These are phyloP conservation scores for Bibio marci DNA, from an alignment of 2,888 invertebrate species.

Conservation along the genomic window DNA sequence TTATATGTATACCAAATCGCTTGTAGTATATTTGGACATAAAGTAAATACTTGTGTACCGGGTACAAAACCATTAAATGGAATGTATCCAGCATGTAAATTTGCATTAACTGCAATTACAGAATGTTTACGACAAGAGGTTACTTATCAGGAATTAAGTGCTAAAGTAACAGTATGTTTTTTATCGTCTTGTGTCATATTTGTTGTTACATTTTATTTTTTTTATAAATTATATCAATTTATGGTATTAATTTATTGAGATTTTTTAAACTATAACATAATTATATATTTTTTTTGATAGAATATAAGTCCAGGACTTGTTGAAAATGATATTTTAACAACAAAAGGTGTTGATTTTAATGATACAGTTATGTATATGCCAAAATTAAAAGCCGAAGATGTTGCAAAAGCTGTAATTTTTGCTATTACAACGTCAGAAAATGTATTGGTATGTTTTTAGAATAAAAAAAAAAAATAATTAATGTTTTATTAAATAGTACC, in stretches of 20 bases:
- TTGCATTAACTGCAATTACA: constrained; percentile 22
- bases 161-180: constrained; percentile 20
- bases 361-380: constrained; percentile 16
- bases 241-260: background rate
- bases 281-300: constrained; percentile 8
- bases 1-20: too few relatives aligned
- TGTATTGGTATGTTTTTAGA: constrained; percentile 17
- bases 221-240: background rate
- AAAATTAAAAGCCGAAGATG: constrained; percentile 14
- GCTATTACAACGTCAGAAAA: constrained; percentile 16
- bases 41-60: constrained; percentile 16
- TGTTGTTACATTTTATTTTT: background rate
- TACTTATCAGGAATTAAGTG: constrained; percentile 16
- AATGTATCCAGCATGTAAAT: constrained; percentile 18
- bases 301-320: constrained; percentile 16
- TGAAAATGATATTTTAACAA: constrained; percentile 15
- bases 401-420: constrained; percentile 16
- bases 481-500: too few relatives aligned
- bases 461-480: too few relatives aligned
- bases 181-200: background rate
- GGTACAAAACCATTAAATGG: constrained; percentile 17
- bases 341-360: constrained; percentile 11
- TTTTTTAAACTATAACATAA: background rate
- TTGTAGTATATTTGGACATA: constrained; percentile 16
- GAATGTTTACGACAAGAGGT: constrained; percentile 24